Base-by-base conservation (phyloP, 2,888 invertebrate species). In the Stenodema calcarata region DNA sequence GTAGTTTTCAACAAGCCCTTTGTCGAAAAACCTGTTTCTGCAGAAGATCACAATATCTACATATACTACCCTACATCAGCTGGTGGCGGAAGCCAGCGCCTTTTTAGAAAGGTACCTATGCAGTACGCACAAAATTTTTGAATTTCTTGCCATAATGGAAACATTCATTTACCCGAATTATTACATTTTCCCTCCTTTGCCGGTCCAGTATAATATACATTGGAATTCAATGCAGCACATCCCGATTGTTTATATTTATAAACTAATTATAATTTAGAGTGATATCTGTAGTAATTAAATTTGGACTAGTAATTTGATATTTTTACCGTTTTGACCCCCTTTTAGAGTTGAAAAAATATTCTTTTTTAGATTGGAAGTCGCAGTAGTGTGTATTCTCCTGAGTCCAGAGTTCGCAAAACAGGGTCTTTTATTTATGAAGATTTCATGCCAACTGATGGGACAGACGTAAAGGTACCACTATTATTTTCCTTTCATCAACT, bases 351-450 rank as follows among this genome's bases (percentile, higher is more conserved):
- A 35, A 35, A 35, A 35, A 4, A 35, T 35, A 35, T 4, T 35
- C 35, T 35, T 35, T 35, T 87, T 50, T 92, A 98, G 97, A 98
- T 99, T 91, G 99, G 99, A 89, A 98, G 98, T 91, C 94, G 99
- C 86, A 99, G 99, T 92, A 99, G 99, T 92, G 98, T 99, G 87
- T 99, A 99, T 92, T 99, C 98, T 0, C 97, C 98, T 9, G 98
- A 98, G 92, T 98, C 98, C 73, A 94, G 98, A 90, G 98, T 99
- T 9, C 93, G 99, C 86, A 98, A 98, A 92, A 97, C 97, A 79
- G 99, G 99, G 73, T 99, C 98, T 14, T 99, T 97, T 92, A 99
- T 99, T 91, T 99, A 99, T 91, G 99, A 99, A 93, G 99, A 99
- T 92, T 99, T 99, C 92, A 99, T 99, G 98, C 99, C 99, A 7